phyloP scores from a whole-genome alignment of 2,113 vertebrate species.

The Ceyx margarethae region DNA sequence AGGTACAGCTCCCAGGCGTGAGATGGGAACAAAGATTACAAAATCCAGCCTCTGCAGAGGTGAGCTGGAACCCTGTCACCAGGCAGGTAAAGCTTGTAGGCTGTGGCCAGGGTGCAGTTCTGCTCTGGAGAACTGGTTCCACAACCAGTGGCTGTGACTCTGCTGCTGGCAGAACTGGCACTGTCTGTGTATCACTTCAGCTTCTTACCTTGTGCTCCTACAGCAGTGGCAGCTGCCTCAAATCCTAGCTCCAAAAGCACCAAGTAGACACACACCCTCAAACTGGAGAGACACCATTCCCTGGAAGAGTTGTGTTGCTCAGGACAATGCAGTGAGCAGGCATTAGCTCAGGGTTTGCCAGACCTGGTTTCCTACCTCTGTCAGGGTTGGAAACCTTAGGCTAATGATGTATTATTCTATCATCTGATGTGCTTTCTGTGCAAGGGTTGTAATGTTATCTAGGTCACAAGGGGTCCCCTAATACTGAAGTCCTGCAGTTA shows the following conservation, averaged over 20 bases:
- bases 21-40: neutral
- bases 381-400: neutral
- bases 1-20: neutral
- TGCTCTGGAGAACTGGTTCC: neutral
- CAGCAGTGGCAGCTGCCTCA: neutral
- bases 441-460: neutral
- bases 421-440: neutral
- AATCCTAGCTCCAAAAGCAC: neutral
- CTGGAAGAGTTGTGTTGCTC: neutral
- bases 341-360: neutral
- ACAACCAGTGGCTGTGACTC: neutral
- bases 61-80: neutral
- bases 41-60: neutral
- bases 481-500: neutral
- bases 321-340: neutral
- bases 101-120: neutral
- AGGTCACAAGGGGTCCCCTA: neutral
- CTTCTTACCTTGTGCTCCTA: neutral
- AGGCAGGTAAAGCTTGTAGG: neutral
- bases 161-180: neutral
- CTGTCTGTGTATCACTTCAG: accelerated
- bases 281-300: neutral
- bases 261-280: accelerated
- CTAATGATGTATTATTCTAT: neutral
- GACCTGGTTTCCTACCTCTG: neutral